Base-by-base conservation (phyloP, 1,140 invertebrate genomes). In the Camponotus vicinus region DNA sequence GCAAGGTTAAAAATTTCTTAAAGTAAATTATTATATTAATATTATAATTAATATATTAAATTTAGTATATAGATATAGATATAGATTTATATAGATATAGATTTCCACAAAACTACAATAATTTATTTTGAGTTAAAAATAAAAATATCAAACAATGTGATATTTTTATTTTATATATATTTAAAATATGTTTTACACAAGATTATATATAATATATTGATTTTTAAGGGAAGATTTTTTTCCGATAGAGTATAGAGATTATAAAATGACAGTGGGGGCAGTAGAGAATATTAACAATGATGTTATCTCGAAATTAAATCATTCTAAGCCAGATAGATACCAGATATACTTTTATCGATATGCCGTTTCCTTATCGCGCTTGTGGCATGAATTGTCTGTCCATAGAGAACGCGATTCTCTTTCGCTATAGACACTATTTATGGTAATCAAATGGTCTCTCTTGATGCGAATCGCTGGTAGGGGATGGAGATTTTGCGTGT, bases 271-370 rank as follows among this genome's bases (percentile, higher is more conserved):
- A 18, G 15, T 52, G 49, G 15, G 27, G 11, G 32, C 11, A 59
- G 15, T 21, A 37, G 37, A 34, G 40, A 71, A 73, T 42, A 61
- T 61, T 49, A 69, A 13, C 63, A 75, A 49, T 75, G 55, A 61
- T 55, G n/a, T 83, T 83, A 83, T 83, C 79, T 83, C 55, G 40
- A 75, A 75, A 83, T 83, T 83, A 83, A 83, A 83, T 83, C 79
- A 40, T 61, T 45, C 55, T 61, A 73, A 73, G 69, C 69, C 13
- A 75, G 57, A 83, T 83, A 37, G 32, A 61, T 73, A 73, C 27
- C 75, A 37, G 42, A 61, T 73, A 61, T n/a, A 83, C 69, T 83
- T 83, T 75, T 83, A 83, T 63, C 79, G 79, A 75, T 45, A 83
- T 61, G 61, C 55, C 27, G n/a, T 75, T 61, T 45, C 32, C 55